Evolutionary conservation across 1,140 invertebrate species (phyloP), one percentile per base, ranked within the genome.

Genomic region (Drosophila bocki): DNA sequence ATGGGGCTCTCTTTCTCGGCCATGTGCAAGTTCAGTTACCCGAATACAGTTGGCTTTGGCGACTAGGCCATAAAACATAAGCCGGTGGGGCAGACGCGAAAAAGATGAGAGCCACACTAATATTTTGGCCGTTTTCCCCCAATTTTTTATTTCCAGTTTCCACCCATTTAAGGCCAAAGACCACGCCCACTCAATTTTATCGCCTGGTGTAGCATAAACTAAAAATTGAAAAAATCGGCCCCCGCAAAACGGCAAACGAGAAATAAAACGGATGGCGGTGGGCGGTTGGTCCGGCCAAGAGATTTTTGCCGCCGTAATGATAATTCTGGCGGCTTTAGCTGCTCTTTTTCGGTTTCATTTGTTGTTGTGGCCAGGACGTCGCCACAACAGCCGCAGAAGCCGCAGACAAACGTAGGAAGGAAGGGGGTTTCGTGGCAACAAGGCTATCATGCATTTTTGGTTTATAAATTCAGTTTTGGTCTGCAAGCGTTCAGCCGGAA

Each of bases 391-490:
- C 72, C 77, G 68, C 80, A 69, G 67, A 62, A 62, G 64, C 80
- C 76, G 79, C 82, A 86, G 79, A 83, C 84, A 83, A 75, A 53
- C 68, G 63, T 37, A 37, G 51, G 45, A 12, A 3, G 15, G 15
- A 19, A 32, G 15, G 17, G 22, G 2, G n/a, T n/a, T 37, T 6
- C 8, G 41, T 33, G 81, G 81, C 39, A 29, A 11, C 47, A 5
- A 15, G 54, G 68, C 60, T 70, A 80, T 70, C 71, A 65, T 87
- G 76, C 76, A 77, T 82, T 83, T 77, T 77, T 74, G 83, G 67
- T 87, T 87, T 87, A 83, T 87, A 86, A 78, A 80, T 87, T 80
- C 68, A 70, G 72, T 80, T 77, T 87, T 83, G 83, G 81, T 61
- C 67, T 74, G 80, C 71, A 83, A 75, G 63, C 84, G 72, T 78